phyloP scores from a whole-genome alignment of 92 coral and sea anemone genomes.

The Nematostella vectensis region DNA sequence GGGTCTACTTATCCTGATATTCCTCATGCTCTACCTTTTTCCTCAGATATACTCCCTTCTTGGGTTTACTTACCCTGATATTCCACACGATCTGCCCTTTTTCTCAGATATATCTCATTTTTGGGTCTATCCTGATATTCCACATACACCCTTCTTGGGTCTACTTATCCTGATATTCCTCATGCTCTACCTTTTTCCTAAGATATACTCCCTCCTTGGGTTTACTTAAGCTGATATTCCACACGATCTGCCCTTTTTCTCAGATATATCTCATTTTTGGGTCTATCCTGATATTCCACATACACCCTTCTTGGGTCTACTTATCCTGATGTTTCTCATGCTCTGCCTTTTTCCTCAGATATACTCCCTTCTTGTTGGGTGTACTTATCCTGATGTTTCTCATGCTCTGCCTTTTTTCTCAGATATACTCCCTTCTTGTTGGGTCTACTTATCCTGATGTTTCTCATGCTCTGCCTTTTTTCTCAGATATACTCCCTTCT shows the following conservation, averaged over 20 bases:
- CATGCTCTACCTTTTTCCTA: background rate
- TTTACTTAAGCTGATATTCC: constrained; percentile 66
- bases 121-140: no score
- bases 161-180: no score
- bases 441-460: no score
- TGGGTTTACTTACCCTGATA: constrained; percentile 54
- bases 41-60: constrained; percentile 60
- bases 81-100: constrained; percentile 16
- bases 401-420: constrained; percentile 3
- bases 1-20: constrained; percentile 59
- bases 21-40: background rate
- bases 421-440: constrained; percentile 67
- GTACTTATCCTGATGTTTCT: constrained; percentile 49
- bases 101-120: constrained; percentile 51
- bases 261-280: constrained; percentile 63
- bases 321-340: no score
- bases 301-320: constrained; percentile 33
- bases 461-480: background rate
- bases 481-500: constrained; percentile 59
- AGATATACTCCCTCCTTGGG: constrained; percentile 88
- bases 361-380: constrained; percentile 37
- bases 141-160: no score
- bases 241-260: background rate
- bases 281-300: no score
- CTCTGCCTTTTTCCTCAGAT: constrained; percentile 23